These are phyloP conservation scores for Anolis sagrei DNA, from an alignment of 2,113 vertebrate species.

Conservation along the genomic window DNA sequence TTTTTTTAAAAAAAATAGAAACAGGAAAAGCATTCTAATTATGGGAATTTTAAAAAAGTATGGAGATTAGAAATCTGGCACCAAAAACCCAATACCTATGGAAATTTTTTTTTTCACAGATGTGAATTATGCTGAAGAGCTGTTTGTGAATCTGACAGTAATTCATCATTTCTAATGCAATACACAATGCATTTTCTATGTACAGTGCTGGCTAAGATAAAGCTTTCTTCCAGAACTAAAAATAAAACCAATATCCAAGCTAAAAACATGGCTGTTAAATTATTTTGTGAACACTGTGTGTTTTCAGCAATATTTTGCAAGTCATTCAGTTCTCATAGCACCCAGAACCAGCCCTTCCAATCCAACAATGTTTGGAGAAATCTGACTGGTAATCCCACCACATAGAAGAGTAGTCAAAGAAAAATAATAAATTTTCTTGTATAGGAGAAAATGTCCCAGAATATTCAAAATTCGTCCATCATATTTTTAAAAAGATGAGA, in stretches of 20 bases:
- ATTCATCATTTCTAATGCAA: conserved; percentile 11
- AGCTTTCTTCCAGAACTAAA: conserved; percentile 34
- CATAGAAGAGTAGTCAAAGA: background rate
- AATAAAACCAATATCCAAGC: conserved; percentile 27
- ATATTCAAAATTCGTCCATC: too few species aligned
- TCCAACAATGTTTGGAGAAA: background rate
- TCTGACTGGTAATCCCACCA: background rate
- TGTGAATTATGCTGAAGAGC: conserved; percentile 28
- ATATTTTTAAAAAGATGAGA: background rate
- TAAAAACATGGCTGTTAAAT: background rate
- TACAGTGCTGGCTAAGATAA: conserved; percentile 37
- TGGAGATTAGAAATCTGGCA: background rate
- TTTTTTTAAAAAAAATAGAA: conserved; percentile 38
- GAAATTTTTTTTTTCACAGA: conserved; percentile 34
- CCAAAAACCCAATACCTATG: background rate
- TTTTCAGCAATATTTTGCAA: background rate
- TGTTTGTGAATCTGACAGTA: conserved; percentile 13
- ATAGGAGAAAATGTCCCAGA: background rate
- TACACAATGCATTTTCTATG: conserved; percentile 24
- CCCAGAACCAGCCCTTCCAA: too few species aligned
- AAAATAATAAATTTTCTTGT: background rate
- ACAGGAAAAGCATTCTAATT: conserved; percentile 47
- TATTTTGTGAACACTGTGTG: conserved; percentile 35
- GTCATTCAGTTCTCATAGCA: too few species aligned
- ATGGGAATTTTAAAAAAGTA: conserved; percentile 7